phyloP scores from a whole-genome alignment of 2,888 invertebrate genomes.

The Cordylochernes scorpioides region DNA sequence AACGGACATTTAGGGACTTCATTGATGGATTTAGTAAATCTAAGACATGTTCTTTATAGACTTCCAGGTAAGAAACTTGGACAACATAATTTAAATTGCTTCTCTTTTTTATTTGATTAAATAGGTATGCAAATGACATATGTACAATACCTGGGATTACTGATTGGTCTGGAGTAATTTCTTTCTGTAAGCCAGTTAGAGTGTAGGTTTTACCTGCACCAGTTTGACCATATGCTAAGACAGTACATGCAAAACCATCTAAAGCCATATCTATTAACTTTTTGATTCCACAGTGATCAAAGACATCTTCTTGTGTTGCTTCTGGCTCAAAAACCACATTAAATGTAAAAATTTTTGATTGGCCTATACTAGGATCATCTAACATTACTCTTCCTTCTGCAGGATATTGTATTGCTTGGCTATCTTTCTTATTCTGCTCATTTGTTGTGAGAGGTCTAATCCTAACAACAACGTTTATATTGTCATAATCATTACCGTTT shows the following conservation, averaged over 20 bases:
- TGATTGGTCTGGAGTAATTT: slow-evolving; percentile 2
- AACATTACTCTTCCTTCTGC: too few relatives aligned
- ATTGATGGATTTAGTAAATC: slow-evolving; percentile 66
- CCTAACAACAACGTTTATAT: too few relatives aligned
- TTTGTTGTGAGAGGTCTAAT: too few relatives aligned
- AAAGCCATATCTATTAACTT: slow-evolving; percentile 74
- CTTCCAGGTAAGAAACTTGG: slow-evolving; percentile 77
- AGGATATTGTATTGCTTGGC: too few relatives aligned
- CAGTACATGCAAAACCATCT: slow-evolving; percentile 69
- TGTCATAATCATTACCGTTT: too few relatives aligned
- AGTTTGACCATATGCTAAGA: slow-evolving; percentile 86
- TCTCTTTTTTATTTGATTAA: slow-evolving; percentile 46
- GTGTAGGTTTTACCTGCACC: slow-evolving; percentile 91
- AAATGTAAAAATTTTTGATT: slow-evolving; percentile 44
- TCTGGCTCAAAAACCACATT: slow-evolving; percentile 82
- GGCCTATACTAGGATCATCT: too few relatives aligned
- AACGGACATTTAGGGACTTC: slow-evolving; percentile 60
- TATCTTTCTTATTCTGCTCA: too few relatives aligned
- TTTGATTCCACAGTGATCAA: slow-evolving; percentile 69
- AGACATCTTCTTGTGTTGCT: slow-evolving; percentile 51
- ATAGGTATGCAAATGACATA: slow-evolving; percentile 46
- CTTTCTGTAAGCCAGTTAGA: slow-evolving; percentile 36
- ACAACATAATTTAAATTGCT: slow-evolving; percentile 46
- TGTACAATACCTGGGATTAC: slow-evolving; percentile 13
- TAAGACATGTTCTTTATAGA: slow-evolving; percentile 89